Evolutionary conservation across 1,140 invertebrate species (phyloP).

Genomic region (Lanistes nyassanus): DNA sequence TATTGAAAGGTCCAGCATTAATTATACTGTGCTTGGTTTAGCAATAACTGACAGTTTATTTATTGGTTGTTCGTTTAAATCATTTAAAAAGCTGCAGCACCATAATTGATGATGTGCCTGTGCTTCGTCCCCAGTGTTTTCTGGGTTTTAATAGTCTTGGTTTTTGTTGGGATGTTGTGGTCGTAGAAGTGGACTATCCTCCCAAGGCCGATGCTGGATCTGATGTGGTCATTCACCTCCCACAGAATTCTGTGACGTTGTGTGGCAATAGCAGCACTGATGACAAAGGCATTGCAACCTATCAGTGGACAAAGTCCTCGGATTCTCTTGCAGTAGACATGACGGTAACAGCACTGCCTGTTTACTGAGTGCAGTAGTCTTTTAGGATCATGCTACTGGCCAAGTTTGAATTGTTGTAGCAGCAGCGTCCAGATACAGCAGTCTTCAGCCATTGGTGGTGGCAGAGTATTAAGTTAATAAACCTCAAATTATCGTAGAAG

Average conservation of each 20-base stretch:
- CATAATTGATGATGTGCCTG: not conserved
- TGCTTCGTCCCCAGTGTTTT: not conserved
- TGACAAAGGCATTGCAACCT: slow-evolving; percentile 90
- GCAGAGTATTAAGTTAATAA: no score
- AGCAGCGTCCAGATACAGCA: no score
- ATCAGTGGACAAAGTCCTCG: slow-evolving; percentile 93
- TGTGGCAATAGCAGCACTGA: slow-evolving; percentile 92
- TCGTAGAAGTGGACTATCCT: slow-evolving; percentile 86
- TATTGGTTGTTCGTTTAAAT: not conserved
- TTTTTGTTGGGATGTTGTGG: not conserved
- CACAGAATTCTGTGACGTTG: slow-evolving; percentile 84
- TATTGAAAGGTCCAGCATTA: no score
- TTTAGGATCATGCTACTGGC: not conserved
- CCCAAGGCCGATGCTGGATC: slow-evolving; percentile 94
- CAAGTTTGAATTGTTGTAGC: no score
- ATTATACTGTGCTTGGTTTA: no score
- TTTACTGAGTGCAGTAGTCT: not conserved
- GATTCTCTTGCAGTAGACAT: slow-evolving; percentile 86
- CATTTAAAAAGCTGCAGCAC: not conserved
- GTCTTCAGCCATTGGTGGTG: no score
- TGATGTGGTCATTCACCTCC: slow-evolving; percentile 89
- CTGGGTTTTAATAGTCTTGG: not conserved
- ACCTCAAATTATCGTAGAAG: no score
- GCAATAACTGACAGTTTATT: no score
- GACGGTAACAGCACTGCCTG: slow-evolving; percentile 71